Evolutionary conservation across 2,113 vertebrate species (phyloP).

Genomic region (Sorex fumeus): DNA sequence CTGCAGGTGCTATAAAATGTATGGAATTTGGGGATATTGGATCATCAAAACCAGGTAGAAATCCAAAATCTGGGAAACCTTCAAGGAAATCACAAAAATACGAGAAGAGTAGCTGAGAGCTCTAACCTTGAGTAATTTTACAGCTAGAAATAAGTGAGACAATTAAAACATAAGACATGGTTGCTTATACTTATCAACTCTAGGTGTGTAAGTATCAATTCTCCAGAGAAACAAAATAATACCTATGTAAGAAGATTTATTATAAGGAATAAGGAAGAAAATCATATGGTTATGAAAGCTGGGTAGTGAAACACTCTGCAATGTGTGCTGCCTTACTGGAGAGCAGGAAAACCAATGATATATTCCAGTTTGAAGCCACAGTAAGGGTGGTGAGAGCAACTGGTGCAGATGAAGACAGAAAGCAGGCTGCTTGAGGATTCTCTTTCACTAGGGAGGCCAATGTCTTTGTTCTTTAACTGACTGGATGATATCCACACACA

Average conservation of each 20-base stretch:
- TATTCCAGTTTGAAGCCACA: neutral
- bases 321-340: neutral
- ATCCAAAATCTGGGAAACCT: neutral
- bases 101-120: neutral
- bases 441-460: neutral
- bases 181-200: neutral
- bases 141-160: neutral
- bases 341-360: neutral
- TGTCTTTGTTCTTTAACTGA: neutral
- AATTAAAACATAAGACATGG: too few relatives aligned
- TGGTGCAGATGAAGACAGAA: neutral
- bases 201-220: neutral
- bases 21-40: neutral
- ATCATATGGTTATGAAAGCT: neutral
- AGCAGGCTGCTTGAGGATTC: neutral
- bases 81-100: neutral
- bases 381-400: neutral
- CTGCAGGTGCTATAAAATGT: neutral
- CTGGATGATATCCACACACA: neutral
- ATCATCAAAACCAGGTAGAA: neutral
- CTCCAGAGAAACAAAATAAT: slow-evolving; percentile 10
- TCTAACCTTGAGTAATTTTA: neutral
- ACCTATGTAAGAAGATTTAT: neutral
- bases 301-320: neutral
- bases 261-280: neutral